A percentile compares a stretch with the other conserved stretches of the same genome.
Evolutionary conservation across 2,797 vertebrate genomes (phyloP).

Genomic region (Echiichthys vipera): DNA sequence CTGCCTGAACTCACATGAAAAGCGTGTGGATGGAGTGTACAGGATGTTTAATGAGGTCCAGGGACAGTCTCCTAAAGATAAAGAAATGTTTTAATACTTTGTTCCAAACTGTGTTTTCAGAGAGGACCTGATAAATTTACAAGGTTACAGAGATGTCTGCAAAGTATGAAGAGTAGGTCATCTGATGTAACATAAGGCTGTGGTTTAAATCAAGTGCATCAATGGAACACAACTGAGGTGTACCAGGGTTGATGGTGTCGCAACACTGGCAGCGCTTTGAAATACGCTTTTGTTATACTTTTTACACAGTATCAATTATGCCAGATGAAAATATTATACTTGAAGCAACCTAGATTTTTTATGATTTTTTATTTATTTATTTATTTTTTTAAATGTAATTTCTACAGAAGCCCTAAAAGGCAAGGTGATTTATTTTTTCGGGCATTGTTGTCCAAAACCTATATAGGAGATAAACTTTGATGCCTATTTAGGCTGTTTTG

Average conservation of each 20-base stretch:
- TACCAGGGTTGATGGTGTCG: background rate
- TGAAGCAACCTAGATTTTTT: background rate
- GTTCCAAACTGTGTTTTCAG: slow-evolving; percentile 23
- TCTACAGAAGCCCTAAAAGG: no score
- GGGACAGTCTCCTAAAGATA: slow-evolving; percentile 26
- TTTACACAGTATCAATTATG: background rate
- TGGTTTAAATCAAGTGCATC: slow-evolving; percentile 7
- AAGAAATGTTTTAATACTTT: slow-evolving; percentile 23
- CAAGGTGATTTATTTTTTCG: no score
- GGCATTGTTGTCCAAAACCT: no score
- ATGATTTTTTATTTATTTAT: background rate
- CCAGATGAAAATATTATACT: slow-evolving; percentile 7
- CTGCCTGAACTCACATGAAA: slow-evolving; percentile 40
- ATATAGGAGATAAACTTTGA: no score
- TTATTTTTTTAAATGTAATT: background rate
- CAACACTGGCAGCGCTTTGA: slow-evolving; percentile 7
- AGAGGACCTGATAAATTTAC: slow-evolving; percentile 8
- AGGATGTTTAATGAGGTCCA: slow-evolving; percentile 31
- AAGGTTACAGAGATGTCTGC: slow-evolving; percentile 7
- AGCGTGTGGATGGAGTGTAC: slow-evolving; percentile 40
- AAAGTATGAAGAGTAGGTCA: background rate
- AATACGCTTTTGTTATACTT: slow-evolving; percentile 16
- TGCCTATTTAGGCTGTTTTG: no score
- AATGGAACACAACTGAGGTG: slow-evolving; percentile 2
- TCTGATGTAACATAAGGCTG: background rate